phyloP scores from a whole-genome alignment of 1,140 invertebrate genomes.

The Hyphantria cunea region DNA sequence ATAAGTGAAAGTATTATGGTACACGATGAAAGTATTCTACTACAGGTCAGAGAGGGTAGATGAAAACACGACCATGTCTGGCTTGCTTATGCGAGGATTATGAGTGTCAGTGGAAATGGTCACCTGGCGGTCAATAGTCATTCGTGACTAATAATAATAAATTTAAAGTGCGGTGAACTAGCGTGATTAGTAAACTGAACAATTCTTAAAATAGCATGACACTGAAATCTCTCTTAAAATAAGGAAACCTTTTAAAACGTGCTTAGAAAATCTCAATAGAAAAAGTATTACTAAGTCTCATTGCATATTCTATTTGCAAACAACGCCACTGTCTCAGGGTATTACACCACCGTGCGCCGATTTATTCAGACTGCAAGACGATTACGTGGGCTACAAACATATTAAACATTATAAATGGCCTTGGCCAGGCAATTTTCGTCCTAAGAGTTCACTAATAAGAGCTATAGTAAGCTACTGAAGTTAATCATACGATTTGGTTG shows the following conservation, averaged over 20 bases:
- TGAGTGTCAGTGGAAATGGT: too few species aligned
- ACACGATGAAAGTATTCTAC: too few species aligned
- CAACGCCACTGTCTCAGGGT: conserved; percentile 32
- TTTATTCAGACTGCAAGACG: conserved; percentile 62
- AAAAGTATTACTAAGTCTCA: conserved; percentile 41
- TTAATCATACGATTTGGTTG: conserved; percentile 26
- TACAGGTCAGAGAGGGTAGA: too few species aligned
- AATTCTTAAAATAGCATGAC: not conserved
- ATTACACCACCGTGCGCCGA: conserved; percentile 58
- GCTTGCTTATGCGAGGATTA: too few species aligned
- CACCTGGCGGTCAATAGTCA: too few species aligned
- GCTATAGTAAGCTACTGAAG: conserved; percentile 14
- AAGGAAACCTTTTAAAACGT: conserved; percentile 25
- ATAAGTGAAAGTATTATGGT: too few species aligned
- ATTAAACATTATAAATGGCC: conserved; percentile 40
- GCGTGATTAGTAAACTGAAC: conserved; percentile 4
- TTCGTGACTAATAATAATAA: too few species aligned
- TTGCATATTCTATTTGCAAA: conserved; percentile 63
- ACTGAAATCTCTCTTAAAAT: conserved; percentile 14
- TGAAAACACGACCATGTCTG: too few species aligned
- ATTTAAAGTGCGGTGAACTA: conserved; percentile 1
- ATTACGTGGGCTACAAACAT: conserved; percentile 52
- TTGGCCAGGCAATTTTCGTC: conserved; percentile 44
- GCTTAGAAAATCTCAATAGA: conserved; percentile 23
- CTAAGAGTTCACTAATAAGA: conserved; percentile 39